These are phyloP conservation scores for Nibea albiflora DNA, from an alignment of 2,113 vertebrate species.

Conservation along the genomic window DNA sequence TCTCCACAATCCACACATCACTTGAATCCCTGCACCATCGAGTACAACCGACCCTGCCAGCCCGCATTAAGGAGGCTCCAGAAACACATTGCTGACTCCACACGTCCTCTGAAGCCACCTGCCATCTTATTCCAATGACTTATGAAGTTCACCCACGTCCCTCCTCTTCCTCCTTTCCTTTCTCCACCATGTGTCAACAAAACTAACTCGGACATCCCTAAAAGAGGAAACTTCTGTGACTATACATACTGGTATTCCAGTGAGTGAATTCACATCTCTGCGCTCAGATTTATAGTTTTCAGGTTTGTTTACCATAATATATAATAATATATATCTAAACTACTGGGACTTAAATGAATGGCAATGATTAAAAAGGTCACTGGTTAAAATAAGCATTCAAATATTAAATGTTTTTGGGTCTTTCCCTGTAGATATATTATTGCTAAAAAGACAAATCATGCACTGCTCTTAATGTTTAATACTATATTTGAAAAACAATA, in stretches of 20 bases:
- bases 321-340: neutral
- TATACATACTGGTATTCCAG: neutral
- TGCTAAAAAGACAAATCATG: neutral
- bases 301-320: neutral
- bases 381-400: neutral
- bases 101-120: slow-evolving; percentile 1
- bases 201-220: neutral
- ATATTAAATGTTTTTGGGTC: neutral
- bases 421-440: neutral
- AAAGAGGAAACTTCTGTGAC: neutral
- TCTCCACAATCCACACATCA: neutral
- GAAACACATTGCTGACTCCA: slow-evolving; percentile 5
- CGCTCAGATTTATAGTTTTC: neutral
- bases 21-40: neutral
- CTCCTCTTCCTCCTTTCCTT: neutral
- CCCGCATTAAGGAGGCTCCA: slow-evolving; percentile 1
- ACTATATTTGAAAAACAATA: neutral
- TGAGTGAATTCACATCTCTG: neutral
- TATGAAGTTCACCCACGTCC: neutral
- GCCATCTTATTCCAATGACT: neutral
- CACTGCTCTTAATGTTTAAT: neutral
- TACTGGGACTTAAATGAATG: neutral
- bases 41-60: neutral
- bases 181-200: neutral
- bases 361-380: neutral